Base-by-base conservation (phyloP, 2,113 vertebrate species). In the Hoplias malabaricus region DNA sequence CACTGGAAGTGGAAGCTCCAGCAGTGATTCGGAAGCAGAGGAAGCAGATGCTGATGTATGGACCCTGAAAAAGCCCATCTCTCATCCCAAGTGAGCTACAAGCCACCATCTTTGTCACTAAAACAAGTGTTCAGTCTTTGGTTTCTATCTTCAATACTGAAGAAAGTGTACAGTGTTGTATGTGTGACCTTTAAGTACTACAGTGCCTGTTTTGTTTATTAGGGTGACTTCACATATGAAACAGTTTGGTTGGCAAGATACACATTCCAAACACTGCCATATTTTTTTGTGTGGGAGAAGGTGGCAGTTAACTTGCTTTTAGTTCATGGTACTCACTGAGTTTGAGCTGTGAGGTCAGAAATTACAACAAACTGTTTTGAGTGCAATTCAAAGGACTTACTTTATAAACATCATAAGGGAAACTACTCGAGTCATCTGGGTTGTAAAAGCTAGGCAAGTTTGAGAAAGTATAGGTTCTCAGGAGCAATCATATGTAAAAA, bases 11-110 rank as follows among this genome's bases (percentile, higher is more conserved):
- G 78, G 83, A 70, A 86, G 83, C 83, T 89, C 87, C 2, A 88
- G 86, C 56, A 84, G 90, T 3, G 88, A 89, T 43, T 84, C 88
- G 0, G 90, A 90, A 75, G 65, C 68, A 4, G 88, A 90, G 78
- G 86, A 83, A 73, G 78, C 80, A 0, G 85, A 84, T 34, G 50
- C 79, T 36, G 85, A 88, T 65, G 80, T 84, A 48, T 93, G 90
- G 89, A 84, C 71, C 13, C 80, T 87, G 74, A 88, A 87, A 56
- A 81, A 59, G 14, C 80, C 86, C 0, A 73, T 63, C 4, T 7
- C 40, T 46, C 5, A 72, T 53, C 34, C 1, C 43, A 7, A 84
- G 71, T 77, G 53, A 68, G 38, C 31, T 82, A 53, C 88, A 72
- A 85, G 57, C 21, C 19, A 40, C 23, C 25, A 14, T 14, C 48